Base-by-base conservation (phyloP, 2,888 invertebrate genomes). In the Drosophila bunnanda region DNA sequence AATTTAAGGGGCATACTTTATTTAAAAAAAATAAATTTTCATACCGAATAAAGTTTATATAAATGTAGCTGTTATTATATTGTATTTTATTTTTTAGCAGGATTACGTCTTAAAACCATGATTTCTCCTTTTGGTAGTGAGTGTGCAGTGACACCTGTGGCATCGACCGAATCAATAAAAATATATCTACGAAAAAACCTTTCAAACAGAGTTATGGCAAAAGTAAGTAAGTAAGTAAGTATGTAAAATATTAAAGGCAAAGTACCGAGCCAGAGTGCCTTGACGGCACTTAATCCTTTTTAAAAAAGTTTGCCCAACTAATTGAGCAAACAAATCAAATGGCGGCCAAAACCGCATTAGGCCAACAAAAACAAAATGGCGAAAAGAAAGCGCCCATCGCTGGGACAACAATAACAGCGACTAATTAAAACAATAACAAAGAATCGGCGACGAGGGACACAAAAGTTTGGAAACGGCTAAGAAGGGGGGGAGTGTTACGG, bases 241-340 rank as follows among this genome's bases (percentile, higher is more conserved):
- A 57, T 58, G 28, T 41, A 46, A 69, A 69, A 69, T 58, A 52
- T 70, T 68, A 28, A 34, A 25, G 28, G 5, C 32, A 38, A 43
- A 52, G 20, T 12, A n/a, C 25, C 10, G 17, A 4, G 4, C 25
- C 15, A 17, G n/a, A 17, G 46, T 10, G 32, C 30, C 54, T 34
- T 64, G 60, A 41, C 12, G 34, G 38, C 71, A 70, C 53, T 46
- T 69, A 71, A 69, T 69, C 69, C 69, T 39, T 69, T 69, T 69
- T 41, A 46, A 69, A 69, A 69, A 68, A 53, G 71, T 69, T 41
- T 46, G 43, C 58, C 28, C 46, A 70, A 71, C 69, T 69, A 69
- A 69, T 69, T 69, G 59, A 54, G 58, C 71, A 54, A 38, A 69
- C 69, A 69, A 69, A 69, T 69, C 71, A 69, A 66, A 66, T 66